Base-by-base conservation (phyloP, 2,113 vertebrate genomes). In the Rhinogobius similis region DNA sequence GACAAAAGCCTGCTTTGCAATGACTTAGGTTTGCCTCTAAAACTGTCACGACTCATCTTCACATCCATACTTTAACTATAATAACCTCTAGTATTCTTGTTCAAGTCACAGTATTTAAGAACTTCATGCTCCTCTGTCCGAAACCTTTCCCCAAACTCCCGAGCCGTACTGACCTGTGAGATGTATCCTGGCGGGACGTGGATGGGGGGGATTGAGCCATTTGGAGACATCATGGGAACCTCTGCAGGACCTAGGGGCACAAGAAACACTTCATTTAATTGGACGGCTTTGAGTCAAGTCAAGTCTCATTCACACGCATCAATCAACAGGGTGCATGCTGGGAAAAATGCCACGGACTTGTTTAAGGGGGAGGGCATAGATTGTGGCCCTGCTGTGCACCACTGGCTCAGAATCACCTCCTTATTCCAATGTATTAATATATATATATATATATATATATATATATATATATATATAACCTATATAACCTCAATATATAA, bases 191-290 rank as follows among this genome's bases (percentile, higher is more conserved):
- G 97, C 83, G 97, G 97, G 27, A 99, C 97, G 24, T 99, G 97
- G 79, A 99, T 99, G 75, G 97, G 96, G 64, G 97, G 97, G 75
- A 99, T 99, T 68, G 97, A 99, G 73, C 97, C 97, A 80, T 98
- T 98, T 41, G 97, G 97, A 85, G 97, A 99, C 96, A 99, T 96
- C 97, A 99, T 99, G 78, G 97, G 97, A 87, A 99, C 97, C 84
- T 99, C 97, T 68, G 97, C 97, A 66, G 97, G 97, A 87, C 97
- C 97, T 99, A 81, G 10, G 61, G 44, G 21, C 20, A 76, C 55
- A 46, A 66, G 21, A 64, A 43, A 23, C 68, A 69, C 70, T 82
- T 73, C 16, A 66, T 73, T 85, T 68, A 72, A 74, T 13, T 62
- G 1, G 38, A 29, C 24, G 55, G 50, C 58, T 79, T 61, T 21